Evolutionary conservation across 2,113 vertebrate species (phyloP).

Genomic region (Grantiella picta): DNA sequence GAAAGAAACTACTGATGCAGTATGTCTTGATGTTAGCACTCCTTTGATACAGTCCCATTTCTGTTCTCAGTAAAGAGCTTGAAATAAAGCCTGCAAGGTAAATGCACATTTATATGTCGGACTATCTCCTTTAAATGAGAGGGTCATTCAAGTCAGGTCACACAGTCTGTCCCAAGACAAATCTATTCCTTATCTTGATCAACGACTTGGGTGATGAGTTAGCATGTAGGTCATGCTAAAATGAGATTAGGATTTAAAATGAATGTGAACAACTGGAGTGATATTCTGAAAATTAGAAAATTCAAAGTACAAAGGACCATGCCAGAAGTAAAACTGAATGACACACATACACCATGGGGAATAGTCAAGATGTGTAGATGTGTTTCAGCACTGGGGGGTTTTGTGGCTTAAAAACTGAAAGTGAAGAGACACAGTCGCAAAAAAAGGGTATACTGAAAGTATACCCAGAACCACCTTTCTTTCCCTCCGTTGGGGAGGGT

Average conservation of each 20-base stretch:
- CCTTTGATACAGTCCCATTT: not conserved
- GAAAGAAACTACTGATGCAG: not conserved
- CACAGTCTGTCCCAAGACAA: not conserved
- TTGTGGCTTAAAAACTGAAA: not conserved
- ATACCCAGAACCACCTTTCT: not conserved
- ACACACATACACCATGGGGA: not conserved
- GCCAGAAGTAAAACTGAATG: not conserved
- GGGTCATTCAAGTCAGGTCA: not conserved
- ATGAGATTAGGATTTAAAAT: not conserved
- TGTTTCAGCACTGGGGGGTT: accelerated
- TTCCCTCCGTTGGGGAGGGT: not conserved
- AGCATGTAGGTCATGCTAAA: not conserved
- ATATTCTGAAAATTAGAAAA: not conserved
- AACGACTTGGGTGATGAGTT: not conserved
- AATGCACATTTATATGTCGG: not conserved
- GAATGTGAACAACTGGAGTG: not conserved
- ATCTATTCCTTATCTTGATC: not conserved
- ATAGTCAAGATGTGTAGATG: not conserved
- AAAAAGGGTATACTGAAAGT: not conserved
- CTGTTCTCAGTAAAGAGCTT: not conserved
- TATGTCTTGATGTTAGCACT: not conserved
- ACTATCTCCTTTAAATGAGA: not conserved
- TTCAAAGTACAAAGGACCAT: not conserved
- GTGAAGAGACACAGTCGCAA: not conserved
- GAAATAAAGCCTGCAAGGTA: not conserved